Base-by-base conservation (phyloP, 2,888 invertebrate species). In the Phyllotreta cruciferae region DNA sequence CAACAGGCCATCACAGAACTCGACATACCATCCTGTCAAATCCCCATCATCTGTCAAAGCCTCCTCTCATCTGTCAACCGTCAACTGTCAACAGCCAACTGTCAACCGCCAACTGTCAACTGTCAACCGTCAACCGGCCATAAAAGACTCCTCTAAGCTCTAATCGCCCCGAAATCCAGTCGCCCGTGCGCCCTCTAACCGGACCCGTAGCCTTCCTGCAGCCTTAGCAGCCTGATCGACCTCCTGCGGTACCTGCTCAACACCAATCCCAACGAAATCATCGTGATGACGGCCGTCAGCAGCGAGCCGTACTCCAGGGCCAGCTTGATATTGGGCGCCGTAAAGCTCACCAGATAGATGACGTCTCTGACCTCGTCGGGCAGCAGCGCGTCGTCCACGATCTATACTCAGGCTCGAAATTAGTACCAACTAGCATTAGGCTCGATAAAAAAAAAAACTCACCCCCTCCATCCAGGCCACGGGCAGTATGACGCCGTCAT, bases 381-480 rank as follows among this genome's bases (percentile, higher is more conserved):
- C 3, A 90, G 77, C 10, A 87, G 85, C 39, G 86, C 86, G 0
- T 87, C 83, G 5, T 86, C 86, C 0, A 88, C 79, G 5, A 81
- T 78, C 87, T 87, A 80, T n/a, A n/a, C n/a, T n/a, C n/a, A n/a
- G n/a, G n/a, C 24, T 24, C 24, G 24, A 24, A 24, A 24, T 24
- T 41, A 60, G n/a, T 14, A 41, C 11, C 37, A n/a, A 11, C 10
- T 9, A 44, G 14, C 9, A 8, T 11, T 13, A 47, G 14, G 14
- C 10, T 9, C 44, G 14, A 11, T 52, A 3, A 35, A n/a, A 7
- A 35, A 34, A 52, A 47, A 10, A 49, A 81, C 84, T 83, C 78
- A 88, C 87, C 70, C 88, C 82, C 78, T 93, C 91, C 34, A 92
- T 76, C 92, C 92, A 93, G 6, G 89, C 85, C 0, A 93, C 77